Percentiles rank a stretch among this genome's conserved stretches.
Evolutionary conservation across 1,140 invertebrate species (phyloP).

Genomic region (Vanessa tameamea): DNA sequence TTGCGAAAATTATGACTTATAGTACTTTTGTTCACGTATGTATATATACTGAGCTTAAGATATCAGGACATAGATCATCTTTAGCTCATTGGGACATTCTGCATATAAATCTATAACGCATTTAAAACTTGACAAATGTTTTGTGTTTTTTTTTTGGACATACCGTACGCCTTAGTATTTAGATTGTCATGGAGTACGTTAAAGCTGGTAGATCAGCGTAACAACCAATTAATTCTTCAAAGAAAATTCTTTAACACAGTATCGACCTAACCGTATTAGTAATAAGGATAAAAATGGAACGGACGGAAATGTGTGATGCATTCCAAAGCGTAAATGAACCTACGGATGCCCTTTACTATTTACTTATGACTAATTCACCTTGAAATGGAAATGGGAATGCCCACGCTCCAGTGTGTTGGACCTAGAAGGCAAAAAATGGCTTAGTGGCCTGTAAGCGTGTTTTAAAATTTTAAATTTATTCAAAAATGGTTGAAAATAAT

Average conservation of each 20-base stretch:
- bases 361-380: constrained; percentile 37
- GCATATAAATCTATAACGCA: neutral
- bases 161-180: neutral
- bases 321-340: constrained; percentile 32
- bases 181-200: neutral
- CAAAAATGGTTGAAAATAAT: too few relatives aligned
- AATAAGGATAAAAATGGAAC: constrained; percentile 10
- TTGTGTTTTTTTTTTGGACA: constrained; percentile 1
- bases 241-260: neutral
- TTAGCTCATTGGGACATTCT: too few relatives aligned
- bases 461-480: too few relatives aligned
- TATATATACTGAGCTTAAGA: too few relatives aligned
- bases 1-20: too few relatives aligned
- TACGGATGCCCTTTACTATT: constrained; percentile 32
- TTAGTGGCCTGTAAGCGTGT: too few relatives aligned
- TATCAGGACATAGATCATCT: too few relatives aligned
- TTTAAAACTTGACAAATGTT: neutral
- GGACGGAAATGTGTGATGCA: constrained; percentile 1
- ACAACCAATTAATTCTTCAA: neutral
- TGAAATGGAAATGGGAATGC: constrained; percentile 17
- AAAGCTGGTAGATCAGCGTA: constrained; percentile 10
- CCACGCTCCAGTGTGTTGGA: too few relatives aligned
- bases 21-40: too few relatives aligned
- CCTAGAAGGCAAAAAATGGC: too few relatives aligned
- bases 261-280: neutral